Conservation (phyloP, 2,888 invertebrate genomes). For the Caradrina clavipalpis region DNA sequence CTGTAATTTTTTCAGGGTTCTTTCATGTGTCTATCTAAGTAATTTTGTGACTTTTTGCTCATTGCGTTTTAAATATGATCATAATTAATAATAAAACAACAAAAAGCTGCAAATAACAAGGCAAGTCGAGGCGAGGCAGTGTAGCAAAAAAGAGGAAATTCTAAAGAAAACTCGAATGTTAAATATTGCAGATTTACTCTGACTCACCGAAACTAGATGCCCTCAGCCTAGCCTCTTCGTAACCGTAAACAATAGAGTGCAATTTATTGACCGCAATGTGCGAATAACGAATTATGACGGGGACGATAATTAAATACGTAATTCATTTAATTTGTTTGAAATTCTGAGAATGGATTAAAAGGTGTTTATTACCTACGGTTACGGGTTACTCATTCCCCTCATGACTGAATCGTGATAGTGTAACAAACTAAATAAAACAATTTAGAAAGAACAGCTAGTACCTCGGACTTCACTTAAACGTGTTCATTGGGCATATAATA, state of each 20-base stretch:
- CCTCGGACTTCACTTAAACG: conserved; percentile 18
- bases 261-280: conserved; percentile 20
- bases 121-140: too few species aligned
- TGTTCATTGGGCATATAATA: conserved; percentile 41
- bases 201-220: conserved; percentile 17
- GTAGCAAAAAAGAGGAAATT: neutral
- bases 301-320: conserved; percentile 7
- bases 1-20: too few species aligned
- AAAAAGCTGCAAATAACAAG: too few species aligned
- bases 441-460: conserved; percentile 22
- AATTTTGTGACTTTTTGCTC: too few species aligned
- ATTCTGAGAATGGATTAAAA: conserved; percentile 11
- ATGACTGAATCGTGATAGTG: conserved; percentile 30
- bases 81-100: too few species aligned
- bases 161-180: neutral
- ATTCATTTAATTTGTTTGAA: conserved; percentile 9
- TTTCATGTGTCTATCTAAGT: too few species aligned
- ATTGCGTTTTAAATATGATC: too few species aligned
- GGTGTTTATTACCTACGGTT: conserved; percentile 24
- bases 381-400: conserved; percentile 15
- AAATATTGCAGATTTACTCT: neutral
- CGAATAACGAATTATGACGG: neutral
- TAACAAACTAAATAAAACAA: neutral
- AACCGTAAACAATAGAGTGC: conserved; percentile 6
- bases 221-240: neutral